Evolutionary conservation across 2,797 vertebrate species (phyloP), one percentile per base, ranked within the genome.

Genomic region (Cheirogaleus major): DNA sequence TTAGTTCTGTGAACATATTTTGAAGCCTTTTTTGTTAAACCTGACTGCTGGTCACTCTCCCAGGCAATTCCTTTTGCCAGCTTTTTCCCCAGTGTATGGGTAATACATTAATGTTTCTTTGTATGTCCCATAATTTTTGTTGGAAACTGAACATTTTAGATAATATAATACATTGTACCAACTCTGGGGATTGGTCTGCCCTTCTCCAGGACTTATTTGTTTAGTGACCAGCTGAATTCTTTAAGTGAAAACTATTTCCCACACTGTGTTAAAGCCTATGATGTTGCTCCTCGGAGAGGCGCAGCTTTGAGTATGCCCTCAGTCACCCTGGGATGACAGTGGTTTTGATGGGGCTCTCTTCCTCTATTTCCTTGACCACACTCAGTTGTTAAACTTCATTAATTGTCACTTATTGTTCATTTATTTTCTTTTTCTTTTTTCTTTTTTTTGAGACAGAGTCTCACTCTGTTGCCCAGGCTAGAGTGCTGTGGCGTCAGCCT

Each of bases 101-200:
- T 72, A 57, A 50, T 69, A 87, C 18, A 61, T 73, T 38, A 57
- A 32, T 52, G 17, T 72, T 89, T 80, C 48, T 89, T 79, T 67
- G 23, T 35, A 85, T 32, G 27, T 13, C 32, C 89, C 32, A 23
- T 20, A 89, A 23, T 84, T 81, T 79, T 85, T 82, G 48, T 32
- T 73, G 25, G 70, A 94, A 96, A 91, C 3, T n/a, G n/a, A 43
- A 82, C 38, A 76, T 90, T 90, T 69, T 84, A 76, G 50, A 59
- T 90, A 70, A 63, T 70, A 38, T 90, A 70, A 63, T 70, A 81
- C 5, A 61, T 15, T 52, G 6, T 32, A 93, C 7, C 43, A 52
- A 79, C 52, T 93, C 69, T 82, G 45, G 41, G 41, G 27, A 88
- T 41, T n/a, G 17, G 27, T 67, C 25, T n/a, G 1, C 23, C 27